A percentile compares a stretch with the other conserved stretches of the same genome.
These are phyloP conservation scores for Ichneumoninae sp. DNA, from an alignment of 2,888 invertebrate genomes.

Conservation along the genomic window DNA sequence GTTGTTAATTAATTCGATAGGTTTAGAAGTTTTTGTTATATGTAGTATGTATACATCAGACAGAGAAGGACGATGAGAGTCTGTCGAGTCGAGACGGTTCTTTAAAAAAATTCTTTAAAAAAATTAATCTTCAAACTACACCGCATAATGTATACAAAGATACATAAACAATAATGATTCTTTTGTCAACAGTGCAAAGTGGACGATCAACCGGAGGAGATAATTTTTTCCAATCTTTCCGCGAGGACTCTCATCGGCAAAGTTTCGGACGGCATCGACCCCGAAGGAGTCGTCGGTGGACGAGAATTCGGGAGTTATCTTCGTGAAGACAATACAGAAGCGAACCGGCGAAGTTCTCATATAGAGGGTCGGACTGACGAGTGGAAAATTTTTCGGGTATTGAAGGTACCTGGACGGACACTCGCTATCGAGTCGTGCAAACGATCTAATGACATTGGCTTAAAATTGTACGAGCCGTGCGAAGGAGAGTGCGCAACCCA, in stretches of 20 bases:
- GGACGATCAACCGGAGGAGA: neutral
- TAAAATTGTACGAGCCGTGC: slow-evolving; percentile 70
- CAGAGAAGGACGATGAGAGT: slow-evolving; percentile 40
- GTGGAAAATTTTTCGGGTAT: slow-evolving; percentile 25
- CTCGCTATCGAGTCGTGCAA: slow-evolving; percentile 72
- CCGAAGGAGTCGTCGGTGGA: slow-evolving; percentile 24
- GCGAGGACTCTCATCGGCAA: slow-evolving; percentile 36
- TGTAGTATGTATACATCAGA: slow-evolving; percentile 31
- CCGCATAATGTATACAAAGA: neutral
- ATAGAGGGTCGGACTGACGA: neutral
- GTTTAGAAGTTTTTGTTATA: slow-evolving; percentile 63
- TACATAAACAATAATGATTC: neutral
- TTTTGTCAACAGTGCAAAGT: neutral
- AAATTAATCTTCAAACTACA: neutral
- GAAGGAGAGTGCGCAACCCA: slow-evolving; percentile 77
- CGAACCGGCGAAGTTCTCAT: slow-evolving; percentile 27
- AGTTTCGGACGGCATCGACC: slow-evolving; percentile 25
- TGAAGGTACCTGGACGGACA: slow-evolving; percentile 52
- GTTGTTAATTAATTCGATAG: slow-evolving; percentile 66
- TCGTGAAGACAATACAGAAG: slow-evolving; percentile 17
- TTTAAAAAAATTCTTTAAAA: neutral
- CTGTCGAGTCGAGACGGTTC: slow-evolving; percentile 6
- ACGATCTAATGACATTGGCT: slow-evolving; percentile 68
- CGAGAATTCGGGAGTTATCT: slow-evolving; percentile 23
- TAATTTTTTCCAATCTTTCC: neutral